Base-by-base conservation (phyloP, 1,140 invertebrate genomes). In the Paracyclopina nana region DNA sequence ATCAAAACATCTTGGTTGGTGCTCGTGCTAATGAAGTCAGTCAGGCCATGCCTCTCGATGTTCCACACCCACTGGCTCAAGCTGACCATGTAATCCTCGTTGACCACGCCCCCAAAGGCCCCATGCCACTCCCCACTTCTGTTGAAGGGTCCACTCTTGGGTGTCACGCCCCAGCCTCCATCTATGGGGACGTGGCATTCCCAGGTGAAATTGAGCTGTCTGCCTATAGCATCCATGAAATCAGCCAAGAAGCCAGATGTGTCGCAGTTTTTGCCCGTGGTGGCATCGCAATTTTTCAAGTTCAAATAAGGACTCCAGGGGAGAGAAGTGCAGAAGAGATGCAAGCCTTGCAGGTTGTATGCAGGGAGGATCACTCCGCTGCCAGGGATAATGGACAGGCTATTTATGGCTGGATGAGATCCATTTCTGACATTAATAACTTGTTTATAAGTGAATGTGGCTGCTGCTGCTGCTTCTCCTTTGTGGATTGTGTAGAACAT, bases 1-100 rank as follows among this genome's bases (percentile, higher is more conserved):
- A 20, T 20, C 20, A 38, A 9, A 16, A 16, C n/a, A 8, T 16
- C n/a, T 20, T 20, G 20, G 20, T 38, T 38, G 20, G n/a, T 38
- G 5, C n/a, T 16, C n/a, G 34, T 38, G 34, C 14, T 38, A 20
- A 38, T 20, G 20, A 38, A 38, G 20, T 38, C 34, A n/a, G 20
- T 5, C 3, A 38, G 34, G 9, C 20, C 34, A n/a, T 38, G 34
- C 34, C 34, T 38, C 8, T 38, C 34, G 9, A 38, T 38, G 34
- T 38, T 38, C 34, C 34, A 38, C 4, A 38, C 20, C 34, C 34
- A 38, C 20, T 38, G 34, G 9, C 34, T 38, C 34, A 38, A 38
- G 3, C n/a, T 16, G n/a, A 38, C n/a, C 14, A 16, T 20, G 20
- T 16, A 38, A 5, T 38, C 20, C n/a, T 20, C 34, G 20, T 38